Percentiles rank a stretch among this genome's conserved stretches.
Conservation (phyloP, 2,888 invertebrate species). For the Agrochola circellaris region DNA sequence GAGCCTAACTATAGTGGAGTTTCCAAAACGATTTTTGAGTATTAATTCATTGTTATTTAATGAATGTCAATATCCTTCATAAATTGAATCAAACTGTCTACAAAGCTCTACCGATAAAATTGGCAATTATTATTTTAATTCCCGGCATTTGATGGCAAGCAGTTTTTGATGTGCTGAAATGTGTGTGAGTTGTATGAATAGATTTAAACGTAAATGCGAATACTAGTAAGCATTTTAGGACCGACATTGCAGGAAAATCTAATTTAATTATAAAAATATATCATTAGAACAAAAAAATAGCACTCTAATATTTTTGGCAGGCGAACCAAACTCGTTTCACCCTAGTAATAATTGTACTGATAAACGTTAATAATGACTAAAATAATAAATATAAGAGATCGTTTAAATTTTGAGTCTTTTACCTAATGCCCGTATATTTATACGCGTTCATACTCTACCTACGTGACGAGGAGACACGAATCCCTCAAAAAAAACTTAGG, state of each 20-base stretch:
- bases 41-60: slow-evolving; percentile 39
- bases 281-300: slow-evolving; percentile 67
- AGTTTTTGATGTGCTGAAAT: slow-evolving; percentile 28
- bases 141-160: slow-evolving; percentile 22
- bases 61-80: slow-evolving; percentile 26
- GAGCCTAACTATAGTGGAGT: slow-evolving; percentile 23
- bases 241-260: slow-evolving; percentile 44
- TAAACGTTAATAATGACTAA: slow-evolving; percentile 65
- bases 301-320: slow-evolving; percentile 67
- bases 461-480: slow-evolving; percentile 48
- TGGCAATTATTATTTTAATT: slow-evolving; percentile 27
- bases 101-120: slow-evolving; percentile 38
- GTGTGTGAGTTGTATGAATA: slow-evolving; percentile 28
- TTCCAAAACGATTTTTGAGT: slow-evolving; percentile 44
- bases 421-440: slow-evolving; percentile 71
- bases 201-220: slow-evolving; percentile 53
- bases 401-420: slow-evolving; percentile 73
- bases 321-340: slow-evolving; percentile 48
- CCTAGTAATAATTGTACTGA: slow-evolving; percentile 65
- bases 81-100: slow-evolving; percentile 37
- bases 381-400: slow-evolving; percentile 79
- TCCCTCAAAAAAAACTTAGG: slow-evolving; percentile 45
- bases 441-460: slow-evolving; percentile 52
- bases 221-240: slow-evolving; percentile 44
- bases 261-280: slow-evolving; percentile 66